Conservation (phyloP, 2,888 invertebrate genomes). For the Tiliacea aurago region DNA sequence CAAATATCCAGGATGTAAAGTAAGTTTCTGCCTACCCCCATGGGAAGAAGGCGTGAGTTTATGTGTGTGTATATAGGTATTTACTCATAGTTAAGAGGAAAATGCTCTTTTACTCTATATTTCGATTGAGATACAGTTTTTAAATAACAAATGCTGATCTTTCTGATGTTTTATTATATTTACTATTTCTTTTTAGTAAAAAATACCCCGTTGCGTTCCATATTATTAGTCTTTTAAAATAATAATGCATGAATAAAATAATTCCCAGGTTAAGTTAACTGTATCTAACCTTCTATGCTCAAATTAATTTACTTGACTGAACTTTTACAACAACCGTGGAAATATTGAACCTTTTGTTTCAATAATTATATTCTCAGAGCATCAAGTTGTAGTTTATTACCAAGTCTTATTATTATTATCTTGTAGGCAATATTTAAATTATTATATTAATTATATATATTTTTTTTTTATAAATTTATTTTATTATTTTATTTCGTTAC, state of each 20-base stretch:
- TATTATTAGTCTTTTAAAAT: background rate
- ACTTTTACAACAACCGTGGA: slow-evolving; percentile 17
- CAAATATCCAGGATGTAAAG: too few relatives aligned
- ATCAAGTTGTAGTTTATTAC: background rate
- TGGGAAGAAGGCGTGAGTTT: too few relatives aligned
- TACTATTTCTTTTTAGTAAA: background rate
- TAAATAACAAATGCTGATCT: too few relatives aligned
- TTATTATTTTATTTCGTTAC: too few relatives aligned
- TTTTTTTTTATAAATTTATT: too few relatives aligned
- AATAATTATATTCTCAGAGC: background rate
- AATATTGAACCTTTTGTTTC: slow-evolving; percentile 13
- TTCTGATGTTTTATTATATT: background rate
- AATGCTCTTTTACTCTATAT: too few relatives aligned
- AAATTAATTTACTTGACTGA: background rate
- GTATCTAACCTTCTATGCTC: background rate
- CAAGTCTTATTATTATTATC: background rate
- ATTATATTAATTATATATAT: too few relatives aligned
- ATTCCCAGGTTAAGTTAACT: slow-evolving; percentile 21
- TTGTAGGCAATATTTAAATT: background rate
- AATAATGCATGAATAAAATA: background rate
- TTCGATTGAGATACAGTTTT: too few relatives aligned
- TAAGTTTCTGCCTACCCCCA: too few relatives aligned
- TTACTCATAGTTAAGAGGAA: too few relatives aligned
- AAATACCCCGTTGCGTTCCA: background rate
- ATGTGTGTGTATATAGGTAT: too few relatives aligned